phyloP scores from a whole-genome alignment of 35 echinoderm and acorn worm species.

The Eucidaris tribuloides region DNA sequence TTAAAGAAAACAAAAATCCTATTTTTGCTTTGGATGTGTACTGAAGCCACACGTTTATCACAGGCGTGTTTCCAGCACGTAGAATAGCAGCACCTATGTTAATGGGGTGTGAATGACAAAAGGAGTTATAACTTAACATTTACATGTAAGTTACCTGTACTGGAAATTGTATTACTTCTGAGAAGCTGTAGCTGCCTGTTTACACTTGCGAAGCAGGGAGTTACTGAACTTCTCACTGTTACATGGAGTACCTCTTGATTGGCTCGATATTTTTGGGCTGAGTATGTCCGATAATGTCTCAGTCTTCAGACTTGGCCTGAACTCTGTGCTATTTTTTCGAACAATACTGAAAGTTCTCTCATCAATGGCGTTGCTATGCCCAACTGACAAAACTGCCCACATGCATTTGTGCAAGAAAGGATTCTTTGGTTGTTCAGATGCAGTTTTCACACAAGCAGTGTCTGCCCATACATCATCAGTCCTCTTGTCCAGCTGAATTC shows the following conservation, averaged over 20 bases:
- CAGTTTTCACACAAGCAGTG: not conserved
- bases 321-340: slow-evolving; percentile 39
- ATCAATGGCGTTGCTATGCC: slow-evolving; percentile 13
- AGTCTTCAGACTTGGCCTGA: not conserved
- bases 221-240: not conserved
- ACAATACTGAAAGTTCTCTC: slow-evolving; percentile 17
- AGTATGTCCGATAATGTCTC: not conserved
- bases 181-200: slow-evolving; percentile 11
- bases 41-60: not conserved
- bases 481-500: slow-evolving; percentile 22
- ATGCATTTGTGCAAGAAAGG: not conserved
- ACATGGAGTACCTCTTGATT: not conserved
- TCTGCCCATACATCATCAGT: slow-evolving; percentile 37
- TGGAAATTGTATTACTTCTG: not conserved
- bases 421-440: slow-evolving; percentile 22
- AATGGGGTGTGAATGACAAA: not conserved
- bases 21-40: not conserved
- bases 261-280: slow-evolving; percentile 23
- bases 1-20: not conserved
- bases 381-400: not conserved
- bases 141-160: not conserved
- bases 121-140: not conserved
- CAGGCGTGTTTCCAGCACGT: not conserved
- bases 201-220: slow-evolving; percentile 29
- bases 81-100: not conserved